A percentile compares a stretch with the other conserved stretches of the same genome.
phyloP scores from a whole-genome alignment of 1,140 invertebrate species.

The Apis florea region DNA sequence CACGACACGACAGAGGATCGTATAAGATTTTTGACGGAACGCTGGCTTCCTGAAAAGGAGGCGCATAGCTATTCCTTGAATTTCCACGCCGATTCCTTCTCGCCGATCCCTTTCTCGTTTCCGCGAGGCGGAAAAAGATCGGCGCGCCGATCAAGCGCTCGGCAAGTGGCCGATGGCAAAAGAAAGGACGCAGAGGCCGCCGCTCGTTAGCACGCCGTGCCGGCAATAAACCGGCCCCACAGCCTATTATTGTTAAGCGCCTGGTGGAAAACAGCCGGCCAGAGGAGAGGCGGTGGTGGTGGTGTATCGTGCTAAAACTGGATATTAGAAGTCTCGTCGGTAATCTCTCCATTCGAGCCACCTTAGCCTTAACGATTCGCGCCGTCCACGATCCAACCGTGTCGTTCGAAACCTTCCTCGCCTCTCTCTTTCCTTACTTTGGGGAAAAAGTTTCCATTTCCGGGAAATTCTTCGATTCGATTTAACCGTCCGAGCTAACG shows the following conservation, averaged over 20 bases:
- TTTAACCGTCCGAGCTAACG: too few relatives aligned
- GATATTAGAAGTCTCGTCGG: constrained; percentile 48
- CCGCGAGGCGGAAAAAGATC: constrained; percentile 38
- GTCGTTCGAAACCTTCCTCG: too few relatives aligned
- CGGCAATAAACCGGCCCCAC: constrained; percentile 56
- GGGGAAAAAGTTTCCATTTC: too few relatives aligned
- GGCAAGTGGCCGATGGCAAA: constrained; percentile 28
- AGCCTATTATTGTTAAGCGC: constrained; percentile 67
- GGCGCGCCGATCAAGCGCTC: constrained; percentile 40
- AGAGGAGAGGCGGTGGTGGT: neutral
- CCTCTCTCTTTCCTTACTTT: too few relatives aligned
- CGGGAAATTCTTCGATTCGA: too few relatives aligned
- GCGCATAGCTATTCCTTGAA: constrained; percentile 43
- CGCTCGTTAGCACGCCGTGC: constrained; percentile 62
- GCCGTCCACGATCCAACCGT: too few relatives aligned
- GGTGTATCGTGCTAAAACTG: constrained; percentile 42
- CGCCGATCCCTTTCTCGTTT: constrained; percentile 50
- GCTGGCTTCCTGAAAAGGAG: constrained; percentile 36
- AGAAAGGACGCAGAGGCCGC: constrained; percentile 50
- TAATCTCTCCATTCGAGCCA: constrained; percentile 60
- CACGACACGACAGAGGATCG: too few relatives aligned
- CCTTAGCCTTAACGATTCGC: too few relatives aligned
- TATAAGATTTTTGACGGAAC: constrained; percentile 9
- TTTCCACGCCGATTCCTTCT: constrained; percentile 48
- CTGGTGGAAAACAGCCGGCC: constrained; percentile 42